A percentile compares a stretch with the other conserved stretches of the same genome.
Conservation (phyloP, 2,797 vertebrate species). For the Acropternis orthonyx region DNA sequence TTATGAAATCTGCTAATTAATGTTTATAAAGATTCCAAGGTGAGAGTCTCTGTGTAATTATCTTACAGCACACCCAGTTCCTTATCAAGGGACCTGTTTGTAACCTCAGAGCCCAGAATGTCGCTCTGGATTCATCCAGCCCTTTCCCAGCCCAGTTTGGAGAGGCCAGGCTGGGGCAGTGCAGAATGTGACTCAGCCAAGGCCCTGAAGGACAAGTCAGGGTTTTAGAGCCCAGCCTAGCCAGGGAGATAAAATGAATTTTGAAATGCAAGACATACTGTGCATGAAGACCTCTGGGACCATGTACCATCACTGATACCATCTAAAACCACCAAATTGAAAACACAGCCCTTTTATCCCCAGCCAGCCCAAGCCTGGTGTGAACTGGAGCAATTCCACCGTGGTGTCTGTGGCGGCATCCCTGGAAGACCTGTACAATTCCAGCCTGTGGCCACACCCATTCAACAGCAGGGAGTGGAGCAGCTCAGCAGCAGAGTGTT, state of each 20-base stretch:
- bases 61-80: not conserved
- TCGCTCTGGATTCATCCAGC: not conserved
- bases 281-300: fast-evolving
- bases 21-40: not conserved
- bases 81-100: not conserved
- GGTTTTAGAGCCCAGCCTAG: not conserved
- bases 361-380: not conserved
- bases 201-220: not conserved
- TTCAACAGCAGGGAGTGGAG: fast-evolving
- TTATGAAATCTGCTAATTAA: conserved; percentile 9
- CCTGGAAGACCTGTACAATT: not conserved
- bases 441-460: not conserved
- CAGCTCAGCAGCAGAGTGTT: not conserved
- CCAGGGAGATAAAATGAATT: not conserved
- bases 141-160: not conserved
- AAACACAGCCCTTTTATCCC: not conserved
- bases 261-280: not conserved
- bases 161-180: not conserved
- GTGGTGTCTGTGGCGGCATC: fast-evolving
- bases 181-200: not conserved
- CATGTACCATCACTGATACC: fast-evolving
- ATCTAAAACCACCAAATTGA: not conserved
- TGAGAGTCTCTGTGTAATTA: not conserved
- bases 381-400: not conserved
- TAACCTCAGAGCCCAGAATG: not conserved